These are phyloP conservation scores for Limnephilus marmoratus DNA, from an alignment of 2,888 invertebrate species.

Conservation along the genomic window DNA sequence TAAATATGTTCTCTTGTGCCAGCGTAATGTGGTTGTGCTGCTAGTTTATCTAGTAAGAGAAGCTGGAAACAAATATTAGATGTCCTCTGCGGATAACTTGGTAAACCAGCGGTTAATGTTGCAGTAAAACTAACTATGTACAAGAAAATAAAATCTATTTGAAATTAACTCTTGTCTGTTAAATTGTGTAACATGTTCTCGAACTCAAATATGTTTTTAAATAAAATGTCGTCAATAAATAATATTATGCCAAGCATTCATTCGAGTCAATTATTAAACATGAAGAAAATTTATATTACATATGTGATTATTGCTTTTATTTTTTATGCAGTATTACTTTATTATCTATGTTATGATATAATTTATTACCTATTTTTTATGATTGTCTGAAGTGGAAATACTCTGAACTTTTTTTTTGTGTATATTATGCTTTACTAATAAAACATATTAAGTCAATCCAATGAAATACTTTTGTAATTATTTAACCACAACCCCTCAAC, in stretches of 20 bases:
- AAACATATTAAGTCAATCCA: slow-evolving; percentile 9
- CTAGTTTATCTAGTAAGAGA: too few relatives aligned
- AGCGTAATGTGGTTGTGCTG: too few relatives aligned
- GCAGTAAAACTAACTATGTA: background rate
- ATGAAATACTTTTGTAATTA: background rate
- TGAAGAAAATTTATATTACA: background rate
- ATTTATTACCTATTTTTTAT: slow-evolving; percentile 38
- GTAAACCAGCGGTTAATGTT: background rate
- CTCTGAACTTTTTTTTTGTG: slow-evolving; percentile 3
- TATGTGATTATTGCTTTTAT: slow-evolving; percentile 26
- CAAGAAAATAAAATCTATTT: background rate
- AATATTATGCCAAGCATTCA: slow-evolving; percentile 20
- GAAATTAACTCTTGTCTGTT: background rate
- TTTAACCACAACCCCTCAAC: background rate
- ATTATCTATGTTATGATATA: slow-evolving; percentile 31
- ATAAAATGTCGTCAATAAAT: background rate
- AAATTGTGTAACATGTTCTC: background rate
- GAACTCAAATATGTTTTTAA: background rate
- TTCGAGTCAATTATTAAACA: background rate
- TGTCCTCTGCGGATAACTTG: too few relatives aligned
- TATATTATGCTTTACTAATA: slow-evolving; percentile 29
- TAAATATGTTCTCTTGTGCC: too few relatives aligned
- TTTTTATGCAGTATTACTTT: slow-evolving; percentile 41
- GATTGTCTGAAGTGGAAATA: slow-evolving; percentile 17
- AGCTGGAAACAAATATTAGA: too few relatives aligned